These are phyloP conservation scores for Aix galericulata DNA, from an alignment of 2,113 vertebrate genomes.

Conservation along the genomic window DNA sequence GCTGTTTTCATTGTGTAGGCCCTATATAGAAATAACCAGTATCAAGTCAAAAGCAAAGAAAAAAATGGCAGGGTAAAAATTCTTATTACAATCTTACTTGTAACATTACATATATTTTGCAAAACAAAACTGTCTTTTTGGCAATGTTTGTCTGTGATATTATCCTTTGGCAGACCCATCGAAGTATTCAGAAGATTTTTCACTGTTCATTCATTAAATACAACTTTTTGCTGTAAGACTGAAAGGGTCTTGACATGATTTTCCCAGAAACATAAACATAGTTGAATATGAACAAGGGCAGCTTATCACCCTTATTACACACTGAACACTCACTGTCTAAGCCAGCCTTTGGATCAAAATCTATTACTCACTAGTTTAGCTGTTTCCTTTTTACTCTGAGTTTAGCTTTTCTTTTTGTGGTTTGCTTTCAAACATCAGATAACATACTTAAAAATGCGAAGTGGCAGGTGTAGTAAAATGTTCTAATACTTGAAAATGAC, in stretches of 20 bases:
- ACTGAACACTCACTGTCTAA: background rate
- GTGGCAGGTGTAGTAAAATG: background rate
- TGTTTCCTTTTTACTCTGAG: background rate
- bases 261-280: background rate
- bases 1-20: background rate
- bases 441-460: background rate
- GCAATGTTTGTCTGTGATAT: background rate
- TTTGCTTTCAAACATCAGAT: background rate
- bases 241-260: background rate
- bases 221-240: background rate
- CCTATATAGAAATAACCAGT: background rate
- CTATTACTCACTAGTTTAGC: background rate
- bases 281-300: background rate
- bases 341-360: background rate
- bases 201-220: background rate
- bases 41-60: background rate
- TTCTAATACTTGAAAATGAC: background rate
- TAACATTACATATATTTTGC: background rate
- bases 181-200: background rate
- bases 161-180: background rate
- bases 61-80: background rate
- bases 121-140: background rate
- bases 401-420: background rate
- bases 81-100: background rate
- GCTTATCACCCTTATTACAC: background rate